Percentiles rank a stretch among this genome's conserved stretches.
Conservation (phyloP, 2,888 invertebrate species). For the Keiferia lycopersicella region DNA sequence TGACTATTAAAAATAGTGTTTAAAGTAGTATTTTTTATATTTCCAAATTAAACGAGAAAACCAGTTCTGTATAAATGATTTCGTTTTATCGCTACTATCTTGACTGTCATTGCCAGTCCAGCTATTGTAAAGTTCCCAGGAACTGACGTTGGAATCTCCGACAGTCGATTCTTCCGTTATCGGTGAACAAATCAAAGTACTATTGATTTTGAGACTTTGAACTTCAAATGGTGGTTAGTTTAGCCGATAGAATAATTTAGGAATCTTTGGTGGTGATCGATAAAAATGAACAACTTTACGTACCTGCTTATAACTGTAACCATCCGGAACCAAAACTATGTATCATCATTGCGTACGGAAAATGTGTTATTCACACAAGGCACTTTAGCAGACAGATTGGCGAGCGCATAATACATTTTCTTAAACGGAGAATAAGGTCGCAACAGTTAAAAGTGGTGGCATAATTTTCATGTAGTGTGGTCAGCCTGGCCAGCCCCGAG, state of each 20-base stretch:
- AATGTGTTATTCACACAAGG: background rate
- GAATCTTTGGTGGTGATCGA: background rate
- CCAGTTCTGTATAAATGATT: background rate
- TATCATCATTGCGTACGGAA: background rate
- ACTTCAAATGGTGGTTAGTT: constrained; percentile 44
- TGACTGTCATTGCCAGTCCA: constrained; percentile 43
- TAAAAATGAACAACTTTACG: background rate
- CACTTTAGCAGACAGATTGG: too few species aligned
- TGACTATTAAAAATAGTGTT: too few species aligned
- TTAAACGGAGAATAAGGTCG: too few species aligned
- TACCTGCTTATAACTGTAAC: background rate
- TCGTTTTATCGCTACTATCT: constrained; percentile 1
- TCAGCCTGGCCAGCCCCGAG: too few species aligned
- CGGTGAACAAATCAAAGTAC: constrained; percentile 48
- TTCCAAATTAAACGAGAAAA: background rate
- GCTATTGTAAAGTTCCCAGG: constrained; percentile 42
- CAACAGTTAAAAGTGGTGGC: too few species aligned
- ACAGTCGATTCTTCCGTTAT: constrained; percentile 49
- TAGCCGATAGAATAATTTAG: background rate
- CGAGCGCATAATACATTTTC: too few species aligned
- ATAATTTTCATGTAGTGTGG: too few species aligned
- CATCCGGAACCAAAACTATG: too few species aligned
- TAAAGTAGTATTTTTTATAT: too few species aligned
- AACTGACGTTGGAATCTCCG: constrained; percentile 50
- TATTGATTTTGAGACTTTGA: constrained; percentile 42